Evolutionary conservation across 2,888 invertebrate genomes (phyloP), one percentile per base, ranked within the genome.

Genomic region (Thereva nobilitata): DNA sequence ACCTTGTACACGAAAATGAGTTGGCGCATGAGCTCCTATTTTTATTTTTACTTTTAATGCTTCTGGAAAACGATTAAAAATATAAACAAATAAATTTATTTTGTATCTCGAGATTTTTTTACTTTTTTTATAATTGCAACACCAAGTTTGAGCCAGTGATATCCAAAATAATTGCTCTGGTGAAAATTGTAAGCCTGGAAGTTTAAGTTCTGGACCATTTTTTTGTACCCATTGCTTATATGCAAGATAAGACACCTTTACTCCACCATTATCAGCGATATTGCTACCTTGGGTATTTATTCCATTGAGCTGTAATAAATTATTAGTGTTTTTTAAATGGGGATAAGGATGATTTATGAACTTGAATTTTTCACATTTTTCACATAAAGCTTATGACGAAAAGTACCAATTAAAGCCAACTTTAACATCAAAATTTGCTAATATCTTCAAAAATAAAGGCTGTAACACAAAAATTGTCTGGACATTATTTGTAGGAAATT

Each of bases 221-320:
- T 87, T 83, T 23, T 84, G 80, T 0, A 84, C 85, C 92, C 92
- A 93, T 7, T 86, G 85, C 53, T 87, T 84, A 79, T 94, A 94
- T 0, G 93, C 94, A 70, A 87, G 83, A 79, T 95, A 96, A 0
- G 95, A 92, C 77, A 93, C 91, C 78, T 95, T 95, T 71, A 95
- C 87, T 1, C 95, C 96, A 2, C 95, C 95, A 77, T 95, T 96
- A 78, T 96, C 96, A 0, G 96, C 96, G 67, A 96, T 96, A 78
- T 96, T 96, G 78, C 96, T 96, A 9, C 94, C 94, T 82, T 94
- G 93, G 0, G 95, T 95, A 75, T 92, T 92, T 68, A 94, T 88
- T 61, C 96, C 96, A 76, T 95, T 94, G 63, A 97, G 78, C 93
- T 93, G 79, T 12, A 82, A 78, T 70, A 69, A 75, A 73, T 68